Conservation (phyloP, 2,113 vertebrate genomes). For the Xerus inauris region DNA sequence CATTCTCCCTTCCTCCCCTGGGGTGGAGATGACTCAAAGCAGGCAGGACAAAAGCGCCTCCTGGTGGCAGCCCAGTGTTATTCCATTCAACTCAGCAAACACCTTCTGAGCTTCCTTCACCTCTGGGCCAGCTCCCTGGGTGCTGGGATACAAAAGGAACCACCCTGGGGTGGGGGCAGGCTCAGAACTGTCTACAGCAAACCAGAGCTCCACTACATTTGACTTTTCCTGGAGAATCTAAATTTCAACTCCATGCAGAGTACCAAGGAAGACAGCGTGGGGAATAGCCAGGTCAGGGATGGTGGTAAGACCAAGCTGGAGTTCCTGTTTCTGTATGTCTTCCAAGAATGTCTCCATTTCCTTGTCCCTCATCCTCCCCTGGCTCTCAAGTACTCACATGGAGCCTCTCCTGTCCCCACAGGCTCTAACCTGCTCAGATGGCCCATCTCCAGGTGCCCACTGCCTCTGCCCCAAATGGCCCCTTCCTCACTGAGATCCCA, state of each 20-base stretch:
- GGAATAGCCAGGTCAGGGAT: neutral
- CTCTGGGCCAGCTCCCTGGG: neutral
- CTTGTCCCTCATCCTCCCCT: neutral
- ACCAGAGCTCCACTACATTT: neutral
- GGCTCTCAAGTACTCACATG: neutral
- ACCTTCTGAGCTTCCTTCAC: neutral
- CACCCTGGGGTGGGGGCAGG: neutral
- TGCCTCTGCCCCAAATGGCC: neutral
- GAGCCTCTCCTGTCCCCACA: neutral
- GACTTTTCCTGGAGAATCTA: neutral
- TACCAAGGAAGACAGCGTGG: rapidly evolving
- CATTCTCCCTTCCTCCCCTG: neutral
- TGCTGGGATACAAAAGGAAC: neutral
- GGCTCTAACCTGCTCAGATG: neutral
- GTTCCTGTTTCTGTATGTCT: neutral
- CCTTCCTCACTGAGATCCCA: neutral
- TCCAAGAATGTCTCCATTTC: neutral
- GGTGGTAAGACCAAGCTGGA: rapidly evolving
- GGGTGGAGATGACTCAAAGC: neutral
- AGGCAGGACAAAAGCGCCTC: slow-evolving; percentile 37
- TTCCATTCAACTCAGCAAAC: neutral
- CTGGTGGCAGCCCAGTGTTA: neutral
- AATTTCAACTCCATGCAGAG: neutral
- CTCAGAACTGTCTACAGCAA: neutral
- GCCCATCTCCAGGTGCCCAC: neutral